Percentiles rank a stretch among this genome's conserved stretches.
Conservation (phyloP, 1,140 invertebrate genomes). For the Diachasma alloeum region DNA sequence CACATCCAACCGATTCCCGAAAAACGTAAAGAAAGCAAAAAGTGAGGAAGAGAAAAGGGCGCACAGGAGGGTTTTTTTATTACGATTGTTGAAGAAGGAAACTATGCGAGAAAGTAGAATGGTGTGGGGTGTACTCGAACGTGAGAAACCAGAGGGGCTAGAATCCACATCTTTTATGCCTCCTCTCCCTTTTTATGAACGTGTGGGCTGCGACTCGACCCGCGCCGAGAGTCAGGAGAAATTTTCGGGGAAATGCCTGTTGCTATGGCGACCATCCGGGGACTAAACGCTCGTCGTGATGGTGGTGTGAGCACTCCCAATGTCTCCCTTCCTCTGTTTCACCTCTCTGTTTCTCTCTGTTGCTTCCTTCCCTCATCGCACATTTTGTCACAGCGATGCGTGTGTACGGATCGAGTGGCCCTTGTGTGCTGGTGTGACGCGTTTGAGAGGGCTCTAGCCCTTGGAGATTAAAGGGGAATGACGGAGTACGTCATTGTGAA, state of each 20-base stretch:
- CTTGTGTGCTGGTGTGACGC: background rate
- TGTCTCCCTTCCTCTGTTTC: background rate
- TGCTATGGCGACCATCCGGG: conserved; percentile 59
- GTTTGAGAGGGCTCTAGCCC: background rate
- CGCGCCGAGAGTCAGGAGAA: conserved; percentile 30
- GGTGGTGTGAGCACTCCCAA: conserved; percentile 45
- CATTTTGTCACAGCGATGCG: background rate
- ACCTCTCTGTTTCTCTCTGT: conserved; percentile 17
- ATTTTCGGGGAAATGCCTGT: conserved; percentile 56
- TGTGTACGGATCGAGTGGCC: background rate
- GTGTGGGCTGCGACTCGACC: background rate
- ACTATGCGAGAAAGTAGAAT: background rate
- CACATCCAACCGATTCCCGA: too few relatives aligned
- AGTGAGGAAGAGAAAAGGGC: too few relatives aligned
- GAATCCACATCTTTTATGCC: background rate
- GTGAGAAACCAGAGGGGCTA: background rate
- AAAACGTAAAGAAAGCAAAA: too few relatives aligned
- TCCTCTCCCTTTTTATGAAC: background rate
- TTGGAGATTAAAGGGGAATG: background rate
- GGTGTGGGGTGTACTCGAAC: background rate
- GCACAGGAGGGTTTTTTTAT: background rate
- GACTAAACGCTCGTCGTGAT: conserved; percentile 43
- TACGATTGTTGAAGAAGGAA: background rate
- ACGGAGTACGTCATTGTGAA: too few relatives aligned
- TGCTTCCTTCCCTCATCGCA: conserved; percentile 20